Percentiles rank a stretch among this genome's conserved stretches.
Conservation (phyloP, 2,113 vertebrate genomes). For the Panthera tigris region DNA sequence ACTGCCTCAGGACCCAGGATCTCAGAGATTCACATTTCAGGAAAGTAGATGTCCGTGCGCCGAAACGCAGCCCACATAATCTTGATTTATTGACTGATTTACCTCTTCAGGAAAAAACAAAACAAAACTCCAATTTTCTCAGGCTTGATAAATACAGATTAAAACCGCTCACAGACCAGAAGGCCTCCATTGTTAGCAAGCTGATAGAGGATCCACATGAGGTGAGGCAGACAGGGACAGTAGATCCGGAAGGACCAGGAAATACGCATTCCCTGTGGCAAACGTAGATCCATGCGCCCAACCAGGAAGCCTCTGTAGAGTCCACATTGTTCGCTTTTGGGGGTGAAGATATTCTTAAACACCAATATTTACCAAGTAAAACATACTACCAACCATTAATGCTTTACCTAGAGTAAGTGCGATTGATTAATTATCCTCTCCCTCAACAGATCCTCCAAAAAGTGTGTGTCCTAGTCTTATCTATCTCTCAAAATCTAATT, state of each 20-base stretch:
- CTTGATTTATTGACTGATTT: neutral
- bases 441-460: neutral
- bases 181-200: neutral
- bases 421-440: neutral
- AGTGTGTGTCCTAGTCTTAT: neutral
- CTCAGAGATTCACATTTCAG: neutral
- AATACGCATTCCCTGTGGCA: rapidly evolving
- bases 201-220: neutral
- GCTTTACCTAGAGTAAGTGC: neutral
- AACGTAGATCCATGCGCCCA: neutral
- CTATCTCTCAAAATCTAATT: neutral
- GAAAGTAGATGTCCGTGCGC: neutral
- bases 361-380: neutral
- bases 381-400: neutral
- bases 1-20: neutral
- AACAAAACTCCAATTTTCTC: neutral
- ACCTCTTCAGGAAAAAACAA: neutral
- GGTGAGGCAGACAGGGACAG: neutral
- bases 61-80: neutral
- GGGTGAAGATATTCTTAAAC: neutral
- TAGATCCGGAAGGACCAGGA: neutral
- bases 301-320: neutral
- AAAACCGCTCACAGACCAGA: neutral
- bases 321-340: neutral
- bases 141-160: neutral